Evolutionary conservation across 30 jellyfish, hydroid and myxozoan species (phyloP).

Genomic region (Aurelia aurita): DNA sequence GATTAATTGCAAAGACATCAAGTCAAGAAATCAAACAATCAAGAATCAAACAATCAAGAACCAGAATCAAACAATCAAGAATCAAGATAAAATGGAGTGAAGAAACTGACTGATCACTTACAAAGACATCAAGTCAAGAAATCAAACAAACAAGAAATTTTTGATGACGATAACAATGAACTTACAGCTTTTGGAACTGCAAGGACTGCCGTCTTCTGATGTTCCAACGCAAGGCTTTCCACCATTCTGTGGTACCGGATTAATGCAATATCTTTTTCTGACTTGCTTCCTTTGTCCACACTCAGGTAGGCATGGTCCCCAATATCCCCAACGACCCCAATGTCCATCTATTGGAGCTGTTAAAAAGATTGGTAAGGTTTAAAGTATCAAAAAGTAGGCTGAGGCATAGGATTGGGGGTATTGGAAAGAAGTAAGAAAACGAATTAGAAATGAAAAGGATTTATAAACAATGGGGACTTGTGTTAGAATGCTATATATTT

Average conservation of each 20-base stretch:
- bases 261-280: slow-evolving; percentile 46
- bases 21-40: too few species aligned
- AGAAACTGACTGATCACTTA: too few species aligned
- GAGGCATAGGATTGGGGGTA: not conserved
- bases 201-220: slow-evolving; percentile 1
- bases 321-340: slow-evolving; percentile 72
- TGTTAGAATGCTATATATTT: not conserved
- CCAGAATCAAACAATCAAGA: too few species aligned
- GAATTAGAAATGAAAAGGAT: not conserved
- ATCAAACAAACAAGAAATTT: not conserved
- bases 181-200: slow-evolving; percentile 35
- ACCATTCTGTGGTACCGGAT: slow-evolving; percentile 65
- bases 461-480: not conserved
- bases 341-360: slow-evolving; percentile 68
- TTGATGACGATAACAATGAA: not conserved
- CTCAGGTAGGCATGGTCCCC: slow-evolving; percentile 53
- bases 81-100: too few species aligned
- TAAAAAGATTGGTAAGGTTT: not conserved
- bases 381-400: not conserved
- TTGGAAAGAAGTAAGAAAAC: not conserved
- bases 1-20: too few species aligned
- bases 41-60: too few species aligned
- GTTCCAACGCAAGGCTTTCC: slow-evolving; percentile 52
- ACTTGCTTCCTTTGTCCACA: slow-evolving; percentile 57
- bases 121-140: too few species aligned